Conservation (phyloP, 1,140 invertebrate genomes). For the Latrodectus geometricus region DNA sequence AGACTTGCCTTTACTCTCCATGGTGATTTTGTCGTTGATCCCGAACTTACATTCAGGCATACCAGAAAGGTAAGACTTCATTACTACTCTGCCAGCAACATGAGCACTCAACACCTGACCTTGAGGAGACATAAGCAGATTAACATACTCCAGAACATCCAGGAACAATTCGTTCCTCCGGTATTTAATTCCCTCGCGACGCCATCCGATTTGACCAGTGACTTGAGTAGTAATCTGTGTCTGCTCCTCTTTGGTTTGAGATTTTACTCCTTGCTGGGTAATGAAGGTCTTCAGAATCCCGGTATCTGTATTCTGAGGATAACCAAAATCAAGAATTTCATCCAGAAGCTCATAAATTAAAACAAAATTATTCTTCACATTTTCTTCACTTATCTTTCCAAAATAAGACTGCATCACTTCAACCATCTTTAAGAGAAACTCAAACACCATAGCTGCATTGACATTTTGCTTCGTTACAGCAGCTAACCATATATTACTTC, state of each 20-base stretch:
- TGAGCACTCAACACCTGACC: slow-evolving; percentile 99
- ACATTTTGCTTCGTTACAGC: slow-evolving; percentile 99
- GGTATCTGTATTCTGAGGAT: slow-evolving; percentile 99
- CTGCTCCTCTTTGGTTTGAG: slow-evolving; percentile 98
- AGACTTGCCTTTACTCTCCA: slow-evolving; percentile 94
- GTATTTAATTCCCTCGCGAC: slow-evolving; percentile 99
- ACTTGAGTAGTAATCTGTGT: slow-evolving; percentile 98
- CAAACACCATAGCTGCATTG: slow-evolving; percentile 99
- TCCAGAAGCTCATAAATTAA: slow-evolving; percentile 99
- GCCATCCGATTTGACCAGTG: slow-evolving; percentile 88
- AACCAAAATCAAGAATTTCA: slow-evolving; percentile 99
- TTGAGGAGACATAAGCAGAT: slow-evolving; percentile 99
- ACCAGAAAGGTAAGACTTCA: slow-evolving; percentile 99
- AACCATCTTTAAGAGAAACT: slow-evolving; percentile 98
- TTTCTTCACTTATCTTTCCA: slow-evolving; percentile 99
- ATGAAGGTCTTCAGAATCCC: slow-evolving; percentile 99
- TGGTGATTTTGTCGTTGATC: slow-evolving; percentile 99
- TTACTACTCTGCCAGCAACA: slow-evolving; percentile 98
- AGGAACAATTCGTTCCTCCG: slow-evolving; percentile 98
- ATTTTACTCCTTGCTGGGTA: slow-evolving; percentile 99
- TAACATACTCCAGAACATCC: slow-evolving; percentile 99
- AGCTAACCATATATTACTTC: slow-evolving; percentile 98
- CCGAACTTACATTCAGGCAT: slow-evolving; percentile 99
- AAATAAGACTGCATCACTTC: slow-evolving; percentile 99
- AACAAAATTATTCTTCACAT: slow-evolving; percentile 99